Base-by-base conservation (phyloP, 2,113 vertebrate species). In the Bufo gargarizans region DNA sequence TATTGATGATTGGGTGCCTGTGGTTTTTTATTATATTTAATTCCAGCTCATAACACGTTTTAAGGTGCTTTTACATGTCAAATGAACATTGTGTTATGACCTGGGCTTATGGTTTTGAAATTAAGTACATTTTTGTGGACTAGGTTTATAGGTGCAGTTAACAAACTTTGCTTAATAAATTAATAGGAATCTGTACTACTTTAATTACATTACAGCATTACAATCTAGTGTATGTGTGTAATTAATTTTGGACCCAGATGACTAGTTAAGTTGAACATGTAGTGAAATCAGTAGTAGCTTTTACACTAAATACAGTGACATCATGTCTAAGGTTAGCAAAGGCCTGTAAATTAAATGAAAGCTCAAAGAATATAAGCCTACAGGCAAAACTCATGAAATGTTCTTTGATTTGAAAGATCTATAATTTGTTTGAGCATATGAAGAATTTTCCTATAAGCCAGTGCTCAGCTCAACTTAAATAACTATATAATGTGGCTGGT, bases 311-410 rank as follows among this genome's bases (percentile, higher is more conserved):
- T 84, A 76, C 88, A 65, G 91, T 91, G 91, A 91, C 86, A 88
- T 91, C 88, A 90, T 84, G 90, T 92, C 91, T 95, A 43, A 85
- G 88, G 89, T 90, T 93, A 93, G 92, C 86, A 86, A 82, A 87
- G 90, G 88, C 61, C 89, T 87, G 85, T 81, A 77, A 90, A 89
- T 56, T 85, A 49, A 89, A 90, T 89, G 87, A 72, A 22, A 82
- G 61, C 89, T 81, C 67, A 84, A 87, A 89, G 83, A 61, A 84
- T 89, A 90, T 90, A 89, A 87, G 90, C 56, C 80, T 90, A 67
- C 47, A 90, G 86, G 90, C 83, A 72, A 80, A 91, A 81, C 86
- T 90, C 82, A 80, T 89, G 81, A 91, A 90, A 90, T 91, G 76
- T 58, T 90, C 89, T 90, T 89, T 77, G 63, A 90, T 77, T 67